A percentile compares a stretch with the other conserved stretches of the same genome.
These are phyloP conservation scores for Cisticola juncidis DNA, from an alignment of 2,113 vertebrate genomes.

Conservation along the genomic window DNA sequence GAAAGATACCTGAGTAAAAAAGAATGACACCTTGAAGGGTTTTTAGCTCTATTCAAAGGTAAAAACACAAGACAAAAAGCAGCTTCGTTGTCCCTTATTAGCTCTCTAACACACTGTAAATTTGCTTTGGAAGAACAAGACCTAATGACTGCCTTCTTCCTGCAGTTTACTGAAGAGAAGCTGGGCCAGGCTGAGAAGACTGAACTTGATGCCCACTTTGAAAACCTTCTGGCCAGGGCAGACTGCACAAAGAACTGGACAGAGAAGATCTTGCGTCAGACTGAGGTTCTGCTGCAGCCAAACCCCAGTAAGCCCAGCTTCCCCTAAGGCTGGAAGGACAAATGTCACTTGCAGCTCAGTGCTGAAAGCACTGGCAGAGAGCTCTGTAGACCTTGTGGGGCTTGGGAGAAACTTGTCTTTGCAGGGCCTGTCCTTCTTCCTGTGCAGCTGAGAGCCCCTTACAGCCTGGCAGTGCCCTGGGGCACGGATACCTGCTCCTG, in stretches of 20 bases:
- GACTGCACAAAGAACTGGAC: conserved; percentile 95
- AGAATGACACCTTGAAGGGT: neutral
- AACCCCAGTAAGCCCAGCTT: conserved; percentile 85
- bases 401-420: neutral
- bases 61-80: neutral
- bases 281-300: conserved; percentile 90
- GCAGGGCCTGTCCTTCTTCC: neutral
- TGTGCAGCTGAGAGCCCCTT: neutral
- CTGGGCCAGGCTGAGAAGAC: conserved; percentile 93
- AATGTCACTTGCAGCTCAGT: neutral
- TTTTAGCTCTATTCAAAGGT: neutral
- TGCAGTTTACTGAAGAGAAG: conserved; percentile 95
- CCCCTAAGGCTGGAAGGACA: neutral
- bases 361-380: neutral
- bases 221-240: conserved; percentile 87
- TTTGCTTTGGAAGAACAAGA: neutral
- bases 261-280: conserved; percentile 91
- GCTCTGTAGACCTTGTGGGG: neutral
- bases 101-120: neutral
- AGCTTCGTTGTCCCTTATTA: neutral
- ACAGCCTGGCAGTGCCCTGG: neutral
- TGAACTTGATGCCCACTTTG: conserved; percentile 89
- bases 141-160: neutral
- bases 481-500: neutral
- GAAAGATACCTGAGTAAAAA: neutral